Conservation (phyloP, 2,888 invertebrate genomes). For the Calameuta idolon region DNA sequence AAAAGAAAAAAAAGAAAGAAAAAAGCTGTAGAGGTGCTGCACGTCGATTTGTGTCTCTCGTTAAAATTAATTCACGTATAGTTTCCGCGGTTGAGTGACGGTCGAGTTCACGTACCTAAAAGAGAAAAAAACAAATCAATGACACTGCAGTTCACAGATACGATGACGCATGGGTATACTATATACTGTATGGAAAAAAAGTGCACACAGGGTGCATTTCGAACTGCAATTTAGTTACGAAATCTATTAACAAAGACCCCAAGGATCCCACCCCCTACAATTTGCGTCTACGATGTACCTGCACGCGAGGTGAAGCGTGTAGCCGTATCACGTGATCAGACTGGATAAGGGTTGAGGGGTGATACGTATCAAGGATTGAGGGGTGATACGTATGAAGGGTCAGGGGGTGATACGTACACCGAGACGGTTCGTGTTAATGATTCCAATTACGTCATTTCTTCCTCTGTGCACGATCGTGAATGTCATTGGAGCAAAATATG, state of each 20-base stretch:
- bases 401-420: not conserved
- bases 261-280: not conserved
- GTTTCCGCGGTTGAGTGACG: not conserved
- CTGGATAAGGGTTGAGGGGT: not conserved
- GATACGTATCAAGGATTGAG: not conserved
- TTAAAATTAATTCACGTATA: not conserved
- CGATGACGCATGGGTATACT: not conserved
- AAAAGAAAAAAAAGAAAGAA: too few relatives aligned
- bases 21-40: not conserved
- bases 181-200: not conserved
- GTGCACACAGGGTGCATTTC: not conserved
- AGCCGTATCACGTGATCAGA: not conserved
- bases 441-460: not conserved
- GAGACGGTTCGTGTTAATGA: not conserved
- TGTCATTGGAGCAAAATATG: not conserved
- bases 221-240: not conserved
- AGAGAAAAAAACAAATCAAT: not conserved
- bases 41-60: not conserved
- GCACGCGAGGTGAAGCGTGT: not conserved
- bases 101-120: not conserved
- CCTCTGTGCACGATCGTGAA: not conserved
- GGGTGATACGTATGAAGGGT: not conserved
- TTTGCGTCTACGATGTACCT: not conserved
- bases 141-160: not conserved
- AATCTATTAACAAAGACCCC: not conserved